These are phyloP conservation scores for Phymastichus coffea DNA, from an alignment of 1,140 invertebrate species.

Conservation along the genomic window DNA sequence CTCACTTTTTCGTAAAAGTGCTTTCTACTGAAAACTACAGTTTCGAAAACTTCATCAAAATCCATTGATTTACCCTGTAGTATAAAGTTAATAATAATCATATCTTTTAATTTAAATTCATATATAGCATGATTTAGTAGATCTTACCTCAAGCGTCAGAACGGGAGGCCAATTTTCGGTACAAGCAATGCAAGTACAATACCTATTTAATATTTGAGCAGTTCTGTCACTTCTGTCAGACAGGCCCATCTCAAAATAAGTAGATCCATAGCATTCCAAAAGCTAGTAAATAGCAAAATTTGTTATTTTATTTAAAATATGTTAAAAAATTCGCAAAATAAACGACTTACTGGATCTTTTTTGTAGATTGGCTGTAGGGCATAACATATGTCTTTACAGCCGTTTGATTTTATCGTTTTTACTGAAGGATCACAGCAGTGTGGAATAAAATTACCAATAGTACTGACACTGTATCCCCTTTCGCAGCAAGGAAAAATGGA, in stretches of 20 bases:
- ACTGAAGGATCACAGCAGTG: slow-evolving; percentile 17
- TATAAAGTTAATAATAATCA: neutral
- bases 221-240: neutral
- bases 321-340: neutral
- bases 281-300: neutral
- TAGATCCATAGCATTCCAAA: neutral
- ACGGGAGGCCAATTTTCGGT: slow-evolving; percentile 1
- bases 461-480: neutral
- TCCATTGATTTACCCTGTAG: neutral
- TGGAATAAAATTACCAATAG: neutral
- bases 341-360: neutral
- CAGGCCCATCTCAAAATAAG: neutral
- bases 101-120: neutral
- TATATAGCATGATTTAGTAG: neutral
- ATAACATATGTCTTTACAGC: neutral
- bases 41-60: neutral
- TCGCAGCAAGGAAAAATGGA: slow-evolving; percentile 12
- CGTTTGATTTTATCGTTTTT: slow-evolving; percentile 1
- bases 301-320: neutral
- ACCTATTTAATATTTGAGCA: neutral
- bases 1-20: neutral
- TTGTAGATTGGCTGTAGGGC: slow-evolving; percentile 1
- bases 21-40: neutral
- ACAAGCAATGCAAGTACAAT: slow-evolving; percentile 5
- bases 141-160: neutral